phyloP scores from a whole-genome alignment of 2,113 vertebrate species.

The Xerus inauris region DNA sequence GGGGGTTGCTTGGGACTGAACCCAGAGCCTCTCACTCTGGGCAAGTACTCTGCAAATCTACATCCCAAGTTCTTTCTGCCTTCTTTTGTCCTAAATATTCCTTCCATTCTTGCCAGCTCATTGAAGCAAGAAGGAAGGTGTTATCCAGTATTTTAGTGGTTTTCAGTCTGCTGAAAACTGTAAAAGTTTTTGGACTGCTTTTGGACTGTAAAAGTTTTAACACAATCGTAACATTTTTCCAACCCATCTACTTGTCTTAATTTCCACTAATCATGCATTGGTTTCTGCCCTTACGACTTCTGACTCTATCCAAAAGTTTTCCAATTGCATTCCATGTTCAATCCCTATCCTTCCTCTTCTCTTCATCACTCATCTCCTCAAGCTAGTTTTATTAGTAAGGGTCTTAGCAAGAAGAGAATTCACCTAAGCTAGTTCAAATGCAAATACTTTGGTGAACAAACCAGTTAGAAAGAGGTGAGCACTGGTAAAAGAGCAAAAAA shows the following conservation, averaged over 20 bases:
- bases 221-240: slow-evolving; percentile 3
- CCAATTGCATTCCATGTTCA: background rate
- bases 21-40: background rate
- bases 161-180: no score
- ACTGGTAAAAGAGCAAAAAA: background rate
- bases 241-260: background rate
- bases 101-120: background rate
- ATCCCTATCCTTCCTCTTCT: background rate
- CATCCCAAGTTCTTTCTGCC: no score
- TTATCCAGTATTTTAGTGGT: background rate
- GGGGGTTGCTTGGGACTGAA: background rate
- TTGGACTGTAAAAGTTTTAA: background rate
- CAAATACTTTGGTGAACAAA: slow-evolving; percentile 37
- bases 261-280: background rate
- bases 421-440: background rate
- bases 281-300: background rate
- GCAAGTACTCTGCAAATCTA: background rate
- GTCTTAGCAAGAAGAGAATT: background rate
- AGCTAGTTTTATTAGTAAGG: background rate
- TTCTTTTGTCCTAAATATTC: slow-evolving; percentile 1
- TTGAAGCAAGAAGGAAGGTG: background rate
- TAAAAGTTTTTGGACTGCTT: no score
- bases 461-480: background rate
- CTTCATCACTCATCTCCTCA: background rate
- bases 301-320: background rate